Evolutionary conservation across 2,113 vertebrate species (phyloP), one percentile per base, ranked within the genome.

Genomic region (Trinectes maculatus): DNA sequence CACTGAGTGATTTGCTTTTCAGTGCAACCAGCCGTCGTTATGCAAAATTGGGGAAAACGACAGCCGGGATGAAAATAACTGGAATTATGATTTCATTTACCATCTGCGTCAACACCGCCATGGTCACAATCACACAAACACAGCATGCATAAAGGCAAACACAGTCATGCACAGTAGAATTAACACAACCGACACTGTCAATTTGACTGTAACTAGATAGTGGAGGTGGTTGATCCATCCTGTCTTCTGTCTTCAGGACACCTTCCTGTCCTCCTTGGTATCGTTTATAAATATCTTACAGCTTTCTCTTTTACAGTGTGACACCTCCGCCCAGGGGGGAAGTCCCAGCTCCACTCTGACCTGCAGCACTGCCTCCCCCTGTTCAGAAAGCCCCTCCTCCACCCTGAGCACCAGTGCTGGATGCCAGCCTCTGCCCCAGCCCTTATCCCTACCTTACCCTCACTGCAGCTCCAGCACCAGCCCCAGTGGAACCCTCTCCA

Each of bases 321-420:
- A 91, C 12, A 90, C 89, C 24, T 86, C 91, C 60, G 92, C 92
- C 74, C 95, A 92, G 81, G 96, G 94, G 24, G 95, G 93, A 79
- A 99, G 97, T 59, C 97, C 98, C 4, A 96, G 96, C 74, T 98
- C 97, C 76, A 99, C 96, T 11, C 92, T 99, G 72, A 99, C 96
- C 26, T 95, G 96, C 94, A 98, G 92, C 82, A 92, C 92, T 0
- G 72, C 90, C 37, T 92, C 92, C 47, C 91, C 90, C 62, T 91
- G 88, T 25, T 85, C 88, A 26, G 91, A 90, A 63, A 93, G 92
- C 78, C 91, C 91, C 57, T 84, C 81, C 1, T 91, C 89, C 71
- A 92, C 89, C 47, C 84, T 91, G 66, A 83, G 74, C 80, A 60
- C 64, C 54, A 52, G 60, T 42, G 72, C 71, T 37, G 85, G 82